Base-by-base conservation (phyloP, 2,888 invertebrate species). In the Phrixothrix hirtus region DNA sequence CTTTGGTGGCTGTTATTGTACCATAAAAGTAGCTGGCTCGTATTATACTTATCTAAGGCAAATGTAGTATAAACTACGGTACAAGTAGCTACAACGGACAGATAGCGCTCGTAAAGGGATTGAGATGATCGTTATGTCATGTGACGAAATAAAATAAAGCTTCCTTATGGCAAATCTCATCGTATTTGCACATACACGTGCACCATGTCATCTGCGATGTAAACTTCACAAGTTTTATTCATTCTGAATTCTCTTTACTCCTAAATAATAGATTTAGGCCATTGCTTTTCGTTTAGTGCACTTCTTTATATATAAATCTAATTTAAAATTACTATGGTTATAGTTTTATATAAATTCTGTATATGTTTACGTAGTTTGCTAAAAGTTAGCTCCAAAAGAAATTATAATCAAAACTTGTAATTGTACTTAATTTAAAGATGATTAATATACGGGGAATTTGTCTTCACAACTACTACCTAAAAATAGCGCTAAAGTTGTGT, bases 1-100 rank as follows among this genome's bases (percentile, higher is more conserved):
- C 72, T 73, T 73, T 67, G 65, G 63, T 61, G 69, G 69, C 67
- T 70, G 72, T 75, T 75, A 74, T 74, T 70, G 69, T 74, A 66
- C 70, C 71, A 72, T 75, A 74, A 75, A 75, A 74, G 72, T 68
- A 72, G 71, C 70, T 65, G 64, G 63, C 60, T 65, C 66, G 65
- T 65, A 67, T 54, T 54, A 53, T 54, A 61, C 67, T 72, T 72
- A 72, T 72, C 71, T 71, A 71, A 69, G 66, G 70, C 70, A 69
- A 72, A 71, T 70, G 62, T 55, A 59, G 60, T 59, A 53, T 53
- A 63, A 65, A 64, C 61, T 63, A 64, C 66, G 65, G 66, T 65
- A 65, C 65, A 68, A 69, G 67, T 65, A 66, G 66, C 66, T 65
- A 64, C 64, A 64, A 65, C 62, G 61, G 65, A 63, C 69, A 70